Evolutionary conservation across 2,888 invertebrate species (phyloP).

Genomic region (Bimastos eiseni): DNA sequence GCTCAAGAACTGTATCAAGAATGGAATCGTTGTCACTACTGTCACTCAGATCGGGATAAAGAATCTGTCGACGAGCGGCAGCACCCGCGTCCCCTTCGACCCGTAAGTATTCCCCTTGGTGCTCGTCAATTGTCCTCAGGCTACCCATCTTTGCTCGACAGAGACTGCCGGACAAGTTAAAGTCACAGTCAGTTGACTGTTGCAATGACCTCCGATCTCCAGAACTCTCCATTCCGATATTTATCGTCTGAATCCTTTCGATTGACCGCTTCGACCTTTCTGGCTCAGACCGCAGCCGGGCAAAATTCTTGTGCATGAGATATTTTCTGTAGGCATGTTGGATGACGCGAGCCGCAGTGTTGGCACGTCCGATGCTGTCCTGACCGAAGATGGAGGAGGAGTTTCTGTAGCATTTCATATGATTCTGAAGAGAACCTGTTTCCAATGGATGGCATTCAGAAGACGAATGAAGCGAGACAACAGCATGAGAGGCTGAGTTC

Average conservation of each 20-base stretch:
- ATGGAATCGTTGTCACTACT: constrained; percentile 54
- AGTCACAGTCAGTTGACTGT: background rate
- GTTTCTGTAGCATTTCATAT: background rate
- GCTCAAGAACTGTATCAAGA: constrained; percentile 50
- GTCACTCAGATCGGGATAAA: constrained; percentile 52
- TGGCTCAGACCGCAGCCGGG: constrained; percentile 74
- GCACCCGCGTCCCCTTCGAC: background rate
- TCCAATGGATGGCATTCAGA: background rate
- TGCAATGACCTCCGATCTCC: background rate
- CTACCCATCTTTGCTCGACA: background rate
- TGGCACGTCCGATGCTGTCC: constrained; percentile 73
- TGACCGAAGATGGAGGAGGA: background rate
- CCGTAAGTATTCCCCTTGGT: background rate
- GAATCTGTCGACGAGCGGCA: background rate
- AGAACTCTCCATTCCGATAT: constrained; percentile 33
- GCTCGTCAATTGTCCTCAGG: constrained; percentile 17
- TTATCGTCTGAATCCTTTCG: constrained; percentile 67
- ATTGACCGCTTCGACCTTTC: constrained; percentile 84
- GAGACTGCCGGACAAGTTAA: background rate
- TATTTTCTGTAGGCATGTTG: constrained; percentile 93
- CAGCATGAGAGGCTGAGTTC: background rate
- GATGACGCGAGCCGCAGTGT: constrained; percentile 90
- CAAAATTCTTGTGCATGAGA: constrained; percentile 89
- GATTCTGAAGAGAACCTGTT: background rate
- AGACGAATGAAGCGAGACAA: background rate